Evolutionary conservation across 2,888 invertebrate species (phyloP), one percentile per base, ranked within the genome.

Genomic region (Caenorhabditis parvicauda): DNA sequence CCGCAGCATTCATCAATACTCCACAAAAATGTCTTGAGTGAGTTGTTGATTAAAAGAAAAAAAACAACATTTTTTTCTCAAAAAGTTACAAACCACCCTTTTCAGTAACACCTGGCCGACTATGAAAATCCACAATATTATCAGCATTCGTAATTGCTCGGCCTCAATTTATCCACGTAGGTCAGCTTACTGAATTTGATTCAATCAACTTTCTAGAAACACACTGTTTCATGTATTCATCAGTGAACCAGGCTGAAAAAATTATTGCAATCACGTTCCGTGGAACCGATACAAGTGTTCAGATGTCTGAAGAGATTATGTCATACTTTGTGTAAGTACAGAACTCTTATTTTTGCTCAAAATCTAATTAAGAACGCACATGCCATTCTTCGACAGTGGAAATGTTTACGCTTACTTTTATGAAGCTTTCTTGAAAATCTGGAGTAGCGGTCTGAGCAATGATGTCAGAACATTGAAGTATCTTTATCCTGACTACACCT

Each of bases 371-470:
- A n/a, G 21, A 28, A 27, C 32, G n/a, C 7, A 46, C 14, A 17
- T 22, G 14, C 2, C 5, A 24, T 29, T 64, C 56, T 59, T 63
- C 45, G 59, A 56, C 22, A 50, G 56, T 5, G 71, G 71, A 9
- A 52, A 47, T 19, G 67, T 71, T n/a, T 61, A 56, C 54, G 54
- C 55, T 45, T 71, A 71, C 59, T 71, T 71, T 51, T 65, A 65
- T 52, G 58, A 64, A 22, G 71, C 69, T 9, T 69, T 64, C 61
- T 24, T 53, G 4, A 49, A 53, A 28, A 47, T 67, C 29, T 65
- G 66, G 69, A 53, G 60, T 17, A 58, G 54, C 6, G 71, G 68
- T 14, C 52, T 71, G 5, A 49, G 56, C 17, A 42, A 35, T 19
- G 54, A 55, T 4, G 38, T 68, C 17, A 44, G 62, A 3, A 48